Evolutionary conservation across 2,797 vertebrate species (phyloP), one percentile per base, ranked within the genome.

Genomic region (Oreonectes daqikongensis): DNA sequence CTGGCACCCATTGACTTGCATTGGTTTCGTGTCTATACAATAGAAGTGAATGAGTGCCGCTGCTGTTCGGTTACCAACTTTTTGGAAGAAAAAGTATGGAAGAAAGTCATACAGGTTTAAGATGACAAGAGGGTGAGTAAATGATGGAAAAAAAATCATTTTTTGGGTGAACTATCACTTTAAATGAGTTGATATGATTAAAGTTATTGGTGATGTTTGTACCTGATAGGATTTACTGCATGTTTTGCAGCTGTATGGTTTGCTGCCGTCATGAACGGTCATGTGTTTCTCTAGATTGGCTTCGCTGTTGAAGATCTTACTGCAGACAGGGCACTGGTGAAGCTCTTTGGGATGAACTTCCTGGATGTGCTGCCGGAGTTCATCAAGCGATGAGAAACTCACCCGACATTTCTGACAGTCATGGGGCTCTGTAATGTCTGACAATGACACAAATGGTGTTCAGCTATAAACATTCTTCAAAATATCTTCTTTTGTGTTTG

Each of bases 201-300:
- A 35, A 35, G 8, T 9, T n/a, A n/a, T n/a, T n/a, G 10, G 35
- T 9, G 35, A 35, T 11, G 38, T 32, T 17, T 66, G 86, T 71
- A 96, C 95, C 95, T 97, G 95, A 81, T 96, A 97, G 6, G 95
- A 94, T 84, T 96, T 97, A 87, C 93, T 92, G 88, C 95, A 97
- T 79, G 94, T 91, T 30, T 94, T 93, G 30, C 96, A 96, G 89
- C 90, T 94, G 86, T 95, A 97, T 9, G 95, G 95, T 72, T 96
- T 98, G 72, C 87, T 89, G 15, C 94, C 93, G 0, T 86, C 82
- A 0, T 96, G 95, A 26, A 90, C 89, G 77, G 90, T 88, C 85
- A 92, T 81, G 84, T 96, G 95, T 40, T 93, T 93, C 69, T 96
- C 94, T 85, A 98, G 90, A 78, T 94, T 91, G 0, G 88, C 88